Percentiles rank a stretch among this genome's conserved stretches.
phyloP scores from a whole-genome alignment of 2,797 vertebrate genomes.

The Mico argentatus region DNA sequence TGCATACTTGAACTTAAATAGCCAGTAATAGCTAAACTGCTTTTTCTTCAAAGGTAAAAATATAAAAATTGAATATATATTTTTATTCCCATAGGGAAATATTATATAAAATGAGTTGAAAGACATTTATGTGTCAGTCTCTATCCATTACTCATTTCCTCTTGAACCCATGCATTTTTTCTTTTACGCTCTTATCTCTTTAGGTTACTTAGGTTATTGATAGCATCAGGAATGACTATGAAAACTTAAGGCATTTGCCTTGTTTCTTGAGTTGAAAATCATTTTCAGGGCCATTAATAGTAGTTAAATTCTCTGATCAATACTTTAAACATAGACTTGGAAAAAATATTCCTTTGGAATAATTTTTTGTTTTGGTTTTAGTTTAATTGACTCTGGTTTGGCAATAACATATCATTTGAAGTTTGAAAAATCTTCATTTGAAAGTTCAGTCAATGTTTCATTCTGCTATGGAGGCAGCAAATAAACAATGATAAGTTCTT shows the following conservation, averaged over 20 bases:
- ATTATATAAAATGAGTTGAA: background rate
- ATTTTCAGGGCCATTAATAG: background rate
- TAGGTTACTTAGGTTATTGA: background rate
- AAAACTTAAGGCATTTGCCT: background rate
- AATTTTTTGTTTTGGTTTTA: background rate
- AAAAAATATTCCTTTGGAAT: background rate
- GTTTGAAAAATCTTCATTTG: background rate
- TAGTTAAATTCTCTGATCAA: background rate
- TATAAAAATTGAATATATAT: background rate
- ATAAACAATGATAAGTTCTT: background rate
- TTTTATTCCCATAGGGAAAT: background rate
- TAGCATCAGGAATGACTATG: background rate
- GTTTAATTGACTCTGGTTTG: background rate
- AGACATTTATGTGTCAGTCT: background rate
- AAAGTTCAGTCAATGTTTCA: background rate
- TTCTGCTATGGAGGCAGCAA: background rate
- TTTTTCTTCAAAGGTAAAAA: background rate
- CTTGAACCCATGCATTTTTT: background rate
- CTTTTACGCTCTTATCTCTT: background rate
- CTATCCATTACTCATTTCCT: background rate
- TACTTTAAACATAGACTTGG: background rate
- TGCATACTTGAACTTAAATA: background rate
- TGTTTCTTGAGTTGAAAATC: background rate
- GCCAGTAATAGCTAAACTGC: background rate
- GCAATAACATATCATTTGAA: background rate